Conservation (phyloP, 2,113 vertebrate species). For the Lepus europaeus region DNA sequence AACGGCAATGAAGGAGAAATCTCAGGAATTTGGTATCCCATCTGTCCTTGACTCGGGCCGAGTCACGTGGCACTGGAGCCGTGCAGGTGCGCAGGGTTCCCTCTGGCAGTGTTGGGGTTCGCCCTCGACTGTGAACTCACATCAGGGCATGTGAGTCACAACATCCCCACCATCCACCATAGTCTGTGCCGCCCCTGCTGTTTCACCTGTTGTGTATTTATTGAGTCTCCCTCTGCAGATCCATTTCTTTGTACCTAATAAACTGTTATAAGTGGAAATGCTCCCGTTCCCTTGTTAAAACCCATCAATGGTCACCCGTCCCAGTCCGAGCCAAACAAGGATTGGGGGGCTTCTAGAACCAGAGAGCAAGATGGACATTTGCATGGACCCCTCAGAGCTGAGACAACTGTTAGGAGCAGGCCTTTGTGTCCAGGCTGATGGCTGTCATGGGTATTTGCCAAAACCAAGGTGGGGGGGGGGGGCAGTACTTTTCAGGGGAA, state of each 20-base stretch:
- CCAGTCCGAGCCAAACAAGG: background rate
- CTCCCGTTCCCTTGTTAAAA: background rate
- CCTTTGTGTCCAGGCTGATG: background rate
- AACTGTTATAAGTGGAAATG: conserved; percentile 69
- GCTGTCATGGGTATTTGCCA: background rate
- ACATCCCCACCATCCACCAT: background rate
- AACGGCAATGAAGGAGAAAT: background rate
- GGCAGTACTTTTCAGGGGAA: background rate
- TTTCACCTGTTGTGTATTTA: conserved; percentile 61
- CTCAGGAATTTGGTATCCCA: conserved; percentile 60
- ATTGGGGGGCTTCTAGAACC: background rate
- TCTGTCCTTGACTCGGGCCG: background rate
- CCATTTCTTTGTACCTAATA: conserved; percentile 79
- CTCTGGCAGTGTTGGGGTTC: background rate
- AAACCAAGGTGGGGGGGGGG: background rate
- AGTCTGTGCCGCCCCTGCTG: background rate
- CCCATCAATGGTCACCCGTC: fast-evolving
- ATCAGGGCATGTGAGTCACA: background rate
- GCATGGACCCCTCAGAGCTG: background rate
- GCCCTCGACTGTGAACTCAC: background rate
- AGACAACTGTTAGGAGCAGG: background rate
- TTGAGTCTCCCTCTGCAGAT: conserved; percentile 52
- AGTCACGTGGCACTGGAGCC: background rate
- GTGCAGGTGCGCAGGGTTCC: background rate
- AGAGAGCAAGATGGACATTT: background rate